phyloP scores from a whole-genome alignment of 2,797 vertebrate genomes.

The Helicolenus hilgendorfi region DNA sequence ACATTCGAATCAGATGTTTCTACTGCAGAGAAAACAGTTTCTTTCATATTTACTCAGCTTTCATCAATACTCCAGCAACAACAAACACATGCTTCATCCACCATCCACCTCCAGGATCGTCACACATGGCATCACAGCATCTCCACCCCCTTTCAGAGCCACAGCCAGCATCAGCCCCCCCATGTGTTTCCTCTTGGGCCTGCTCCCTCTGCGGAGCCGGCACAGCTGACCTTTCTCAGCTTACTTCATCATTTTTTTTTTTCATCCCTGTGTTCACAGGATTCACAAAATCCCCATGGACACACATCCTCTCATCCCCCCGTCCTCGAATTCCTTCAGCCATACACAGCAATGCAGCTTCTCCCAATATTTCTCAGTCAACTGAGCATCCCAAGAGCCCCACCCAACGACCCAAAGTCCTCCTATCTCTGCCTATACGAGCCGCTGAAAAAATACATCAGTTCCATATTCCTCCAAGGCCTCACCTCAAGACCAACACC shows the following conservation, averaged over 20 bases:
- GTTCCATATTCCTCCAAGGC: not conserved
- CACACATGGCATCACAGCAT: not conserved
- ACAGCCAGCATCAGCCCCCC: not conserved
- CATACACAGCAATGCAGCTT: not conserved
- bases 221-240: not conserved
- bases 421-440: not conserved
- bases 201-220: not conserved
- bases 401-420: not conserved
- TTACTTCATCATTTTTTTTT: not conserved
- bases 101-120: not conserved
- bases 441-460: not conserved
- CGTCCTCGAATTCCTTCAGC: not conserved
- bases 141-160: not conserved
- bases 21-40: not conserved
- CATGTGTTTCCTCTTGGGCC: not conserved
- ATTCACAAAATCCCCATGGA: not conserved
- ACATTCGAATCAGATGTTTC: fast-evolving
- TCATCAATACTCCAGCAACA: not conserved
- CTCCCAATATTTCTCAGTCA: not conserved
- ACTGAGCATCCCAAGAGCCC: not conserved
- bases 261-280: not conserved
- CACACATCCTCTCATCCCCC: not conserved
- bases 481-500: not conserved
- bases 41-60: not conserved
- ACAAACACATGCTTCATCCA: not conserved